These are phyloP conservation scores for Hypothenemus hampei DNA, from an alignment of 1,140 invertebrate species.

Conservation along the genomic window DNA sequence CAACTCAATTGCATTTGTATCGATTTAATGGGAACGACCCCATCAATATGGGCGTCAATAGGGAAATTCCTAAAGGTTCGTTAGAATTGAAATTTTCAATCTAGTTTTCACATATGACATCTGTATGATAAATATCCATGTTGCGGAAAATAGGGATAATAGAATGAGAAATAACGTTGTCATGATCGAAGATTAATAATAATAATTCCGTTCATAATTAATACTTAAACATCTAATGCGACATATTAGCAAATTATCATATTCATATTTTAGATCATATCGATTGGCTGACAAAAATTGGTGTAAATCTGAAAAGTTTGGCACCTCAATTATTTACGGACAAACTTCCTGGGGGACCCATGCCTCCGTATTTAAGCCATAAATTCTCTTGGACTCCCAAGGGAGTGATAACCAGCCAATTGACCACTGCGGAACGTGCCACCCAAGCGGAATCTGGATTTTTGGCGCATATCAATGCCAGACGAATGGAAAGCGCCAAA, in stretches of 20 bases:
- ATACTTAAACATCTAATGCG: too few relatives aligned
- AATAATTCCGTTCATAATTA: too few relatives aligned
- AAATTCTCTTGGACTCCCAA: slow-evolving; percentile 56
- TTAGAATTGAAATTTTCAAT: slow-evolving; percentile 1
- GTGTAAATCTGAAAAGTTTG: slow-evolving; percentile 79
- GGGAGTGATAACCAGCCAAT: slow-evolving; percentile 48
- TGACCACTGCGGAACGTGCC: slow-evolving; percentile 50
- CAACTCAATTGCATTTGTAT: slow-evolving; percentile 79
- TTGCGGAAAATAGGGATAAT: too few relatives aligned
- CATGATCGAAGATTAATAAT: too few relatives aligned
- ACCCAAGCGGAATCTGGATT: slow-evolving; percentile 73
- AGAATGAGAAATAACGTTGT: too few relatives aligned
- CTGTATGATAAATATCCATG: too few relatives aligned
- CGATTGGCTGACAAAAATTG: slow-evolving; percentile 76
- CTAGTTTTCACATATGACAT: neutral
- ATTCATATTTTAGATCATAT: slow-evolving; percentile 72
- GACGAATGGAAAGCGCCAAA: slow-evolving; percentile 66
- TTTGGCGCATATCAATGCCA: slow-evolving; percentile 67
- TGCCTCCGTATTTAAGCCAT: slow-evolving; percentile 55
- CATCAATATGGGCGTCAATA: slow-evolving; percentile 72
- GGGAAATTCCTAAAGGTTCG: slow-evolving; percentile 70
- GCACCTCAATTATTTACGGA: slow-evolving; percentile 77
- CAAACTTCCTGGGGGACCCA: slow-evolving; percentile 56
- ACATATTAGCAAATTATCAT: too few relatives aligned
- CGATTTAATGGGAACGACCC: slow-evolving; percentile 91